Evolutionary conservation across 2,113 vertebrate genomes (phyloP), one percentile per base, ranked within the genome.

Genomic region (Pao palembangensis): DNA sequence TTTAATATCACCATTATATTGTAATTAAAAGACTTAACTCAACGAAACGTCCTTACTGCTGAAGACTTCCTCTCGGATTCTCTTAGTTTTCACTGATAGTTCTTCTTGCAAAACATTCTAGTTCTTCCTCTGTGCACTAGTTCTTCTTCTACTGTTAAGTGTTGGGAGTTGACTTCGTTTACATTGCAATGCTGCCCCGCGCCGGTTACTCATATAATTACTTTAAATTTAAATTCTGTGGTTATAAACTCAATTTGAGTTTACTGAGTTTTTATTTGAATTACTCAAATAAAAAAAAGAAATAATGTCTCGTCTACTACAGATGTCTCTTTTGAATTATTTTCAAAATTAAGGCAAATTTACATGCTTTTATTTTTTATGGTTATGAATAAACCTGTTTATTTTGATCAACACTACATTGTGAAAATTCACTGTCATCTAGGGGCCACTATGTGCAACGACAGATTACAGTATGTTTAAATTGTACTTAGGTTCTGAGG

Each of bases 31-130:
- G 25, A 3, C 4, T 15, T 0, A 23, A 7, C 0, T 5, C 12
- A 1, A 38, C 3, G 10, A 38, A 38, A 11, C 15, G 15, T 17
- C 1, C 78, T 74, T 71, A 67, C 76, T 48, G 61, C 58, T 50
- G 3, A 20, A 55, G 3, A 42, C 48, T n/a, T 64, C 43, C 47
- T 74, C 34, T 19, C 4, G 10, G 1, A 2, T 15, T 16, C 2
- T 46, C 18, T 25, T 38, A 5, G n/a, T 55, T 66, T 55, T 68
- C 64, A 56, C 15, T 0, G 31, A 20, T 46, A 19, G 20, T 18
- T 14, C 23, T 0, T 69, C 23, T 2, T 3, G 23, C 23, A n/a
- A 25, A 25, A 25, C 23, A 25, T 3, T 25, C 23, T 25, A 25
- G 2, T 25, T 25, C 23, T 25, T 25, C 23, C 23, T 2, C 23